Evolutionary conservation across 1,140 invertebrate species (phyloP), one percentile per base, ranked within the genome.

Genomic region (Drosophila tani): DNA sequence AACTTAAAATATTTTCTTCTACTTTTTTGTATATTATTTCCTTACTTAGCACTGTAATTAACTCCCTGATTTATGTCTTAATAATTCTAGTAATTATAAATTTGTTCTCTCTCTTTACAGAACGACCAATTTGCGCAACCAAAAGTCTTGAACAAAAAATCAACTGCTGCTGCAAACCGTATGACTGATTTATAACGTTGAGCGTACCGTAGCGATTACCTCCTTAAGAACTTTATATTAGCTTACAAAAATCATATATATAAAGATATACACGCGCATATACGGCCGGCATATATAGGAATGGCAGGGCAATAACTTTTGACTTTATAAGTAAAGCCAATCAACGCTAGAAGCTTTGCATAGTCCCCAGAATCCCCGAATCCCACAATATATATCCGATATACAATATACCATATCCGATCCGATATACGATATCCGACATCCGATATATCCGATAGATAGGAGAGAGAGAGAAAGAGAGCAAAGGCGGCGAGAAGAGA

Each of bases 101-200:
- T 2, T 41, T 41, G 19, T 2, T 41, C 21, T 17, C 47, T 55
- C 29, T 74, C 14, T 6, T 81, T 84, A 0, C 86, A 90, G 85
- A 82, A 73, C 82, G 85, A 90, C 85, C 85, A 90, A 90, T 62
- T 77, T 74, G 71, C 70, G 67, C 66, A 90, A 88, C 57, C 29
- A 91, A 90, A 91, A 88, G 86, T 88, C 85, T 88, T 85, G 21
- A 59, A 62, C 29, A 21, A 43, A 58, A 50, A 71, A 41, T 40
- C 46, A 84, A 85, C 84, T 90, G 81, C 83, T 86, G 83, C 84
- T 81, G 84, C 85, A 76, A 90, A 90, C 79, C 53, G 68, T 79
- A 80, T 91, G 85, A 90, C 85, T 90, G 85, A 90, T 90, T 90
- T 90, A 77, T 81, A 59, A 66, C 64, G 69, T 69, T 67, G 73